Evolutionary conservation across 1,140 invertebrate genomes (phyloP).

Genomic region (Dinothrombium tinctorium): DNA sequence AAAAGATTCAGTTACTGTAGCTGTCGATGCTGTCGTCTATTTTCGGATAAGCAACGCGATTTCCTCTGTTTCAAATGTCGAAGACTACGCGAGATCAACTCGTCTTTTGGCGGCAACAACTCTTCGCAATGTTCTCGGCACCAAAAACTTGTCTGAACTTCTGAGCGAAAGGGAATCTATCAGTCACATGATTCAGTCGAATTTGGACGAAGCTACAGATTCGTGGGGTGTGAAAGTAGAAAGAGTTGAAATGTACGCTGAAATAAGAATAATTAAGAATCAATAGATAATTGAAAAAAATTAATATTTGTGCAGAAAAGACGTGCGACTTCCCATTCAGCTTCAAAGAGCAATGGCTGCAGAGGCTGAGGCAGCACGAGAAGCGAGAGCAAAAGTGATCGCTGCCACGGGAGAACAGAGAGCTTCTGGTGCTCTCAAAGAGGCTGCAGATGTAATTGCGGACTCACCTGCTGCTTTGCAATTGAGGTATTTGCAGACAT

Average conservation of each 20-base stretch:
- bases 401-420: too few relatives aligned
- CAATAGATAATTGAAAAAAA: too few relatives aligned
- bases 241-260: conserved; percentile 31
- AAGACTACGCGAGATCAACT: conserved; percentile 26
- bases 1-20: conserved; percentile 74
- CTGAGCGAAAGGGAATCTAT: conserved; percentile 30
- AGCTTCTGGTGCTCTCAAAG: too few relatives aligned
- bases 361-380: too few relatives aligned
- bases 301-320: too few relatives aligned
- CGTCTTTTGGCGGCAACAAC: conserved; percentile 23
- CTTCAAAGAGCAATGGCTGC: too few relatives aligned
- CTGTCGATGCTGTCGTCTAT: conserved; percentile 44
- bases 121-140: conserved; percentile 29
- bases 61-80: conserved; percentile 34
- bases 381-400: too few relatives aligned
- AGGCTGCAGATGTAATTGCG: too few relatives aligned
- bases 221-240: conserved; percentile 38
- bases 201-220: conserved; percentile 32
- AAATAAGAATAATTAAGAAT: too few relatives aligned
- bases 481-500: too few relatives aligned
- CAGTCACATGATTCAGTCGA: conserved; percentile 25
- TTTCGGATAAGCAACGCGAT: conserved; percentile 35
- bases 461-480: too few relatives aligned
- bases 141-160: conserved; percentile 29
- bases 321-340: too few relatives aligned